Conservation (phyloP, 2,797 vertebrate genomes). For the Lacerta bilineata region DNA sequence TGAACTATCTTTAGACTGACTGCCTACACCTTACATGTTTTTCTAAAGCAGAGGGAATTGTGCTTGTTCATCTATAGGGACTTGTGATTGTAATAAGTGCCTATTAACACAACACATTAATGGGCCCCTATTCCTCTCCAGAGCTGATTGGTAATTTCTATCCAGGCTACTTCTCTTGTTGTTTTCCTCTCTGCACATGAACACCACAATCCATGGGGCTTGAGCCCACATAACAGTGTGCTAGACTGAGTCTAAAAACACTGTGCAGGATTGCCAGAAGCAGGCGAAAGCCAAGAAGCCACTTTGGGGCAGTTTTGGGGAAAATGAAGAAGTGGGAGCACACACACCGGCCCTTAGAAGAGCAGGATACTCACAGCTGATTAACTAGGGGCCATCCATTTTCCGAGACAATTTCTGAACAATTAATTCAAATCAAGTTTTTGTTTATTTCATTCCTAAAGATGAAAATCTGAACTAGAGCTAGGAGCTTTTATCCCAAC, state of each 20-base stretch:
- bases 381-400: no score
- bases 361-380: background rate
- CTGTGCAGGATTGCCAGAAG: background rate
- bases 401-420: background rate
- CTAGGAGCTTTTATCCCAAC: no score
- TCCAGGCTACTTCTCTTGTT: background rate
- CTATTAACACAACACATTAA: background rate
- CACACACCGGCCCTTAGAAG: background rate
- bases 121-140: background rate
- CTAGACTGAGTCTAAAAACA: background rate
- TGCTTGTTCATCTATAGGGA: background rate
- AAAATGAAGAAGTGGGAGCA: background rate
- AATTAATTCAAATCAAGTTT: background rate
- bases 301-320: background rate
- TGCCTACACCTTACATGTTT: background rate
- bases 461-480: background rate
- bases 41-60: background rate
- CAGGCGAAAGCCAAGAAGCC: background rate
- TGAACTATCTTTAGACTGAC: background rate
- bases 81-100: background rate
- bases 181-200: background rate
- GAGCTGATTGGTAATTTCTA: background rate
- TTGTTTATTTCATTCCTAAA: background rate
- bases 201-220: background rate
- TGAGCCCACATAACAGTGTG: background rate